Conservation (phyloP, 2,113 vertebrate species). For the Brevimyrus niger region DNA sequence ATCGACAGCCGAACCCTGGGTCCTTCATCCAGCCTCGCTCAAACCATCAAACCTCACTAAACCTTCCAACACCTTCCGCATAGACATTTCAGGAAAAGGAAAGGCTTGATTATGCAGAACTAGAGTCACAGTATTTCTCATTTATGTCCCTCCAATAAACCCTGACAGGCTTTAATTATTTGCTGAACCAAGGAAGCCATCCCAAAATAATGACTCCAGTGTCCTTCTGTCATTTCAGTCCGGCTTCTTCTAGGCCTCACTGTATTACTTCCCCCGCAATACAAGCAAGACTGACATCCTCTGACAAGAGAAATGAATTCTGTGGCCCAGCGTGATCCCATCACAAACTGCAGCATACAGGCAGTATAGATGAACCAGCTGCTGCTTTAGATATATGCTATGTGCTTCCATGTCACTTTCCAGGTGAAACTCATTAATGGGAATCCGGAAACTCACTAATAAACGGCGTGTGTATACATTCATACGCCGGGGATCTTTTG, state of each 20-base stretch:
- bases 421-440: not conserved
- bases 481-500: not conserved
- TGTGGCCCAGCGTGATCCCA: constrained; percentile 22
- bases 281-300: constrained; percentile 1
- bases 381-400: constrained; percentile 30
- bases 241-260: constrained; percentile 16
- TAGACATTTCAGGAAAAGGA: constrained; percentile 16
- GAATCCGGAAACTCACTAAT: constrained; percentile 20
- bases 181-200: constrained; percentile 12
- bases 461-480: constrained; percentile 25
- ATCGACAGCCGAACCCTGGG: constrained; percentile 31
- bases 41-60: constrained; percentile 20
- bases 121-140: constrained; percentile 18
- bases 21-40: constrained; percentile 39
- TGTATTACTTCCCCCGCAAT: constrained; percentile 19
- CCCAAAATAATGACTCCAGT: constrained; percentile 34
- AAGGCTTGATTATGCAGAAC: constrained; percentile 22
- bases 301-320: constrained; percentile 28
- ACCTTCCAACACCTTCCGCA: constrained; percentile 21
- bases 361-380: constrained; percentile 42
- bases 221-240: constrained; percentile 37
- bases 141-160: constrained; percentile 25
- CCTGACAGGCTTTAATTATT: not conserved
- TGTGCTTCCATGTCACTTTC: constrained; percentile 39
- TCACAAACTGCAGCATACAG: constrained; percentile 37